Base-by-base conservation (phyloP, 2,797 vertebrate species). In the Tokudaia muenninki region DNA sequence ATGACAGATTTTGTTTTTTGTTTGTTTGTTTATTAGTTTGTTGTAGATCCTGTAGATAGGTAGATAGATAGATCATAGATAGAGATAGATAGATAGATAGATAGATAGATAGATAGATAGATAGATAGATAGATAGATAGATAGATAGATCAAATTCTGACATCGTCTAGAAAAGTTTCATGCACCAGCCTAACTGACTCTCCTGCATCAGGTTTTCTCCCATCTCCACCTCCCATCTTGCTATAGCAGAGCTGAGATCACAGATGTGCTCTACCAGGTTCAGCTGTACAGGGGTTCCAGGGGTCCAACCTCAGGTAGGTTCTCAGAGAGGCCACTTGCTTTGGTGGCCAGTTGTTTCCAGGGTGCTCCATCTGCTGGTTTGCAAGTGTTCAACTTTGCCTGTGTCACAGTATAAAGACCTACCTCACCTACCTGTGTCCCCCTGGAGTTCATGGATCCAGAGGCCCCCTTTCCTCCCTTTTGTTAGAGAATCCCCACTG, bases 91-190 rank as follows among this genome's bases (percentile, higher is more conserved):
- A 16, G 65, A 22, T 22, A 41, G n/a, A 74, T 13, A 65, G 3
- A 61, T 10, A 26, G 22, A 26, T 26, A 61, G 7, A 63, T 29
- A 31, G 11, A 31, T 12, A 31, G 12, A 65, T 21, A 57, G 17
- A 57, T 57, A 57, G 57, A 59, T 59, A 59, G 59, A 59, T 59
- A 59, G 6, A 59, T 59, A 59, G 19, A 75, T 10, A 44, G 7
- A 59, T 61, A 61, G 21, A 75, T 11, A 44, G 10, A 57, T 98
- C 98, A 98, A 98, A 99, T 98, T 98, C 98, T 98, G 98, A 98
- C 98, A 98, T 98, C 98, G 97, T 99, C 98, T 98, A 98, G 98
- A 98, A 98, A 98, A 98, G 98, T 98, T 98, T 98, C 59, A 44
- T 19, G 19, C 26, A 65, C 26, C 59, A 65, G 59, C 26, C 16